A percentile compares a stretch with the other conserved stretches of the same genome.
Conservation (phyloP, 2,888 invertebrate species). For the Rhynchonema sp. region DNA sequence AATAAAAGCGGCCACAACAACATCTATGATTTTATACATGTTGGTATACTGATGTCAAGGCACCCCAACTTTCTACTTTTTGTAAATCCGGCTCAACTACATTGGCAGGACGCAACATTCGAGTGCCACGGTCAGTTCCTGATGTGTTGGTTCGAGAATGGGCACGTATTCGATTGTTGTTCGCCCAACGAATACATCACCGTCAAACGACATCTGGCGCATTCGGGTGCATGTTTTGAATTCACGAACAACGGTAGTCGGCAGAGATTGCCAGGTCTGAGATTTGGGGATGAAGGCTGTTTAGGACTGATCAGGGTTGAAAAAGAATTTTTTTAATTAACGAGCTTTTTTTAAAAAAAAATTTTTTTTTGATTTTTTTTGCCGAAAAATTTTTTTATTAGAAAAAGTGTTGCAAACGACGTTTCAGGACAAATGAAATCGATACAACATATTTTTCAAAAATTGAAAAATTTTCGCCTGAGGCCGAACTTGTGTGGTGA, state of each 20-base stretch:
- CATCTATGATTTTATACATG: not conserved
- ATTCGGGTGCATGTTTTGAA: conserved; percentile 3
- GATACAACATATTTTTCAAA: too few species aligned
- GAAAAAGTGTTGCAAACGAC: not conserved
- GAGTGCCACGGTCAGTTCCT: not conserved
- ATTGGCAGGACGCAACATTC: conserved; percentile 1
- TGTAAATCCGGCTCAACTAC: not conserved
- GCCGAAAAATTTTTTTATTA: not conserved
- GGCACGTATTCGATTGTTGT: conserved; percentile 1
- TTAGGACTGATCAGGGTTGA: too few species aligned
- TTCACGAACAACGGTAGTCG: not conserved
- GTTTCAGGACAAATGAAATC: too few species aligned
- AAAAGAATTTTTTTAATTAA: too few species aligned
- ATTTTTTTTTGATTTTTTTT: not conserved
- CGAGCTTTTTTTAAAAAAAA: too few species aligned
- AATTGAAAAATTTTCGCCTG: too few species aligned
- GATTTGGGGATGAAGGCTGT: not conserved
- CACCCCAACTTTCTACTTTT: too few species aligned
- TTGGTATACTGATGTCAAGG: too few species aligned
- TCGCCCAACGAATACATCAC: not conserved
- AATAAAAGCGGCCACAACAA: not conserved
- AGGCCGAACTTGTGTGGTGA: too few species aligned
- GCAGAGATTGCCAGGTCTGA: not conserved
- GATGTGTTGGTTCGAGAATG: conserved; percentile 6
- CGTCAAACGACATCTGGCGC: not conserved